A percentile compares a stretch with the other conserved stretches of the same genome.
phyloP scores from a whole-genome alignment of 64 coral and sea anemone species.

The Montipora cactus region DNA sequence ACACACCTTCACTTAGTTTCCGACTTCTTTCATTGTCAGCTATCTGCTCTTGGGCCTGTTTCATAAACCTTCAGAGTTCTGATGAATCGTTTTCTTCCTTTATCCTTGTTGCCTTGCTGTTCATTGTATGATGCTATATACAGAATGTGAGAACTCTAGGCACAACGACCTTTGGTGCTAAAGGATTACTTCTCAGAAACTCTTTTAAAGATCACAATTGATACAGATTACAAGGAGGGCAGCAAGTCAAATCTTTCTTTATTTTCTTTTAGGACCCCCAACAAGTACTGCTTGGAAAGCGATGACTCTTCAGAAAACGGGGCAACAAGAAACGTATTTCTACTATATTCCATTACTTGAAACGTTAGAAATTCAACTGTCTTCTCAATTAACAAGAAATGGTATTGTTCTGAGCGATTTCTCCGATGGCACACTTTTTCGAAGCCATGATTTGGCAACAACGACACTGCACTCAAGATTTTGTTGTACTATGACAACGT shows the following conservation, averaged over 20 bases:
- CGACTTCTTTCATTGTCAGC: not conserved
- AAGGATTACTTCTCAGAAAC: not conserved
- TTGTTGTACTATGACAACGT: conserved; percentile 33
- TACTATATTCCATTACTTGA: conserved; percentile 34
- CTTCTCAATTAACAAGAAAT: not conserved
- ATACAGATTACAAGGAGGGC: not conserved
- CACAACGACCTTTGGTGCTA: not conserved
- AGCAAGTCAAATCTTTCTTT: not conserved
- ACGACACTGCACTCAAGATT: conserved; percentile 20
- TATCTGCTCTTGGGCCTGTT: not conserved
- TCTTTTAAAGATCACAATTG: not conserved
- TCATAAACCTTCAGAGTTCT: not conserved
- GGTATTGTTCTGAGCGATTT: not conserved
- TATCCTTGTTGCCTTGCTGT: not conserved
- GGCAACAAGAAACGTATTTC: too few relatives aligned
- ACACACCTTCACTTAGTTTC: not conserved
- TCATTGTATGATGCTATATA: not conserved
- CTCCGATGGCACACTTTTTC: conserved; percentile 28
- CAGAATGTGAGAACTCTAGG: not conserved
- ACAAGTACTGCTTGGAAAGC: conserved; percentile 42
- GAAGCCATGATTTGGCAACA: conserved; percentile 32
- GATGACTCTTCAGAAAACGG: not conserved
- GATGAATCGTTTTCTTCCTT: not conserved
- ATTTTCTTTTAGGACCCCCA: conserved; percentile 21
- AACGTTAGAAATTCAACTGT: conserved; percentile 27